Conservation (phyloP, 2,888 invertebrate genomes). For the Parnassius apollo region DNA sequence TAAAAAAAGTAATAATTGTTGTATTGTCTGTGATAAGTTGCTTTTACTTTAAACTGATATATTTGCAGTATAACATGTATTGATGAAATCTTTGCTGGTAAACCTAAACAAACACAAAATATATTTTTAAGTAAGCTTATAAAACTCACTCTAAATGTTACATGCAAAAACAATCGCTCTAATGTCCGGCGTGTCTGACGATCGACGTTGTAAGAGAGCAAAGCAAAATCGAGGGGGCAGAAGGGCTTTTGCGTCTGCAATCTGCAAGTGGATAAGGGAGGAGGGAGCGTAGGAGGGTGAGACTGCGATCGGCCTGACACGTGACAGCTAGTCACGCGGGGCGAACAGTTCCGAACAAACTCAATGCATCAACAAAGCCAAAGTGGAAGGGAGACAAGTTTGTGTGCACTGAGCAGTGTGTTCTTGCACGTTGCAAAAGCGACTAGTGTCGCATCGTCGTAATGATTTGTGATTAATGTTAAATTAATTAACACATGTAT, state of each 20-base stretch:
- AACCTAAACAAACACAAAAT: conserved; percentile 3
- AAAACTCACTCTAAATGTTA: not conserved
- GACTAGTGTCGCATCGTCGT: too few relatives aligned
- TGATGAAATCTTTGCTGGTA: not conserved
- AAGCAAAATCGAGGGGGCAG: not conserved
- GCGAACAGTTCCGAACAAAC: conserved; percentile 47
- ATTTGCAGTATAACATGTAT: too few relatives aligned
- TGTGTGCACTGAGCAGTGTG: not conserved
- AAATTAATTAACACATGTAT: too few relatives aligned
- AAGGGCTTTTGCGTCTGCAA: conserved; percentile 42
- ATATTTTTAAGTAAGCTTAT: not conserved
- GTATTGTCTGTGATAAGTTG: too few relatives aligned
- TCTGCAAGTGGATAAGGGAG: conserved; percentile 47
- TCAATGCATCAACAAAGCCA: conserved; percentile 21
- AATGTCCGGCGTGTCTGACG: not conserved
- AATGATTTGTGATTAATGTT: too few relatives aligned
- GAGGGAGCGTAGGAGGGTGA: conserved; percentile 26
- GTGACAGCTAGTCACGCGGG: conserved; percentile 60
- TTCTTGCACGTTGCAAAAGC: not conserved
- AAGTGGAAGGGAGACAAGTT: conserved; percentile 5
- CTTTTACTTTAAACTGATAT: too few relatives aligned
- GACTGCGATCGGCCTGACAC: conserved; percentile 46
- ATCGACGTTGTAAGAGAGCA: conserved; percentile 2
- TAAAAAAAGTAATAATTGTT: too few relatives aligned
- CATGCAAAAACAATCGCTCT: not conserved